Evolutionary conservation across 2,797 vertebrate species (phyloP).

Genomic region (Anguilla obscura): DNA sequence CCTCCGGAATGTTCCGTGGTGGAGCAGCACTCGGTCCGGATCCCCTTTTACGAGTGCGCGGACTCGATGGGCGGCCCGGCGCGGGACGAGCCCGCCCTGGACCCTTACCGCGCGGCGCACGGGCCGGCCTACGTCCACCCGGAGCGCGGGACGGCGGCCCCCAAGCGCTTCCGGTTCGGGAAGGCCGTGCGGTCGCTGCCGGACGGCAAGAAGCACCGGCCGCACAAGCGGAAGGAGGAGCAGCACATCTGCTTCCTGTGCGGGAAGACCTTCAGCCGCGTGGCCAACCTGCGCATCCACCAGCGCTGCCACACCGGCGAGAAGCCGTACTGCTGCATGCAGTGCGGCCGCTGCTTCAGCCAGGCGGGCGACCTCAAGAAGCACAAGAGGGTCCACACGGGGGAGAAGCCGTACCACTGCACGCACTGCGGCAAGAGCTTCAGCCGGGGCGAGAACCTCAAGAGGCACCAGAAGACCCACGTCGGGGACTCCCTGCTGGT

Average conservation of each 20-base stretch:
- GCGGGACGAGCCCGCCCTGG: background rate
- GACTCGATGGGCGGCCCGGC: background rate
- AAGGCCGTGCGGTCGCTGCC: background rate
- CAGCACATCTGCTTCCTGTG: slow-evolving; percentile 57
- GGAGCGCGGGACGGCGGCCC: background rate
- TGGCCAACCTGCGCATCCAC: slow-evolving; percentile 64
- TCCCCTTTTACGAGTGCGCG: background rate
- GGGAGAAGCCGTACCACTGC: slow-evolving; percentile 71
- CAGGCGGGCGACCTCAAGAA: slow-evolving; percentile 70
- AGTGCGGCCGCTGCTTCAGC: slow-evolving; percentile 65
- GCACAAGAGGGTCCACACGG: slow-evolving; percentile 69
- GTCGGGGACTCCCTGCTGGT: slow-evolving; percentile 40
- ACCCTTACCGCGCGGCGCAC: background rate
- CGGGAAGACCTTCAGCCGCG: slow-evolving; percentile 64
- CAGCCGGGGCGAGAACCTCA: slow-evolving; percentile 68
- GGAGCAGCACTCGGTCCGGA: background rate
- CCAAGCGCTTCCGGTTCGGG: slow-evolving; percentile 29
- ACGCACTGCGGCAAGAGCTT: slow-evolving; percentile 69
- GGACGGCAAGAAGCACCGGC: slow-evolving; percentile 48
- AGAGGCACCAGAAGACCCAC: slow-evolving; percentile 44
- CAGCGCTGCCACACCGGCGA: slow-evolving; percentile 67
- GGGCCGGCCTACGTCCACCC: slow-evolving; percentile 22
- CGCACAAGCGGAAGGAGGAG: slow-evolving; percentile 47
- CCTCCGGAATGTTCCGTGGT: slow-evolving; percentile 13
- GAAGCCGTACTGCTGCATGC: slow-evolving; percentile 64